Conservation (phyloP, 2,113 vertebrate genomes). For the Hucho hucho region DNA sequence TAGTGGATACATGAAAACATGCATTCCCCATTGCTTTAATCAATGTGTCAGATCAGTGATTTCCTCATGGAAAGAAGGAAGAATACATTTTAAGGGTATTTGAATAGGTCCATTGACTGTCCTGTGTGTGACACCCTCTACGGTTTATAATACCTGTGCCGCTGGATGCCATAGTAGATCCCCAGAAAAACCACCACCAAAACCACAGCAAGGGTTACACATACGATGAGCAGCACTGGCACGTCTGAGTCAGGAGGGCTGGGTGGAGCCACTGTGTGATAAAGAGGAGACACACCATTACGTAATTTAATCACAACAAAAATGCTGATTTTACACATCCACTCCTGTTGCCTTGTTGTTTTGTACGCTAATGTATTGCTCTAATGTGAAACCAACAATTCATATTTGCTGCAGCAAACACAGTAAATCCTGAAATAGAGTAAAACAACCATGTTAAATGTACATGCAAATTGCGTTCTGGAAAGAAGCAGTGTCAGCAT, state of each 20-base stretch:
- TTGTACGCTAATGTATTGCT: neutral
- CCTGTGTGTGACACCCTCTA: neutral
- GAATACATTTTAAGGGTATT: neutral
- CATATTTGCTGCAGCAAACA: neutral
- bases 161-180: neutral
- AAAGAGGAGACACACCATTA: neutral
- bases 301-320: neutral
- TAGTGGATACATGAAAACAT: no score
- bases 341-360: neutral
- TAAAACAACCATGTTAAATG: neutral
- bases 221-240: constrained; percentile 1
- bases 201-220: neutral
- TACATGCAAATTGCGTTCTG: neutral
- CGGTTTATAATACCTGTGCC: neutral
- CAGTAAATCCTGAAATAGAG: neutral
- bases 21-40: no score
- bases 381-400: neutral
- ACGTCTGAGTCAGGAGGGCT: neutral
- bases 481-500: neutral
- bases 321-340: neutral
- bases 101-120: neutral
- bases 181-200: neutral
- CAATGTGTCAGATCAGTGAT: no score
- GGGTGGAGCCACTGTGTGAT: neutral
- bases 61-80: no score